Evolutionary conservation across 1,140 invertebrate species (phyloP).

Genomic region (Agraylea sexmaculata): DNA sequence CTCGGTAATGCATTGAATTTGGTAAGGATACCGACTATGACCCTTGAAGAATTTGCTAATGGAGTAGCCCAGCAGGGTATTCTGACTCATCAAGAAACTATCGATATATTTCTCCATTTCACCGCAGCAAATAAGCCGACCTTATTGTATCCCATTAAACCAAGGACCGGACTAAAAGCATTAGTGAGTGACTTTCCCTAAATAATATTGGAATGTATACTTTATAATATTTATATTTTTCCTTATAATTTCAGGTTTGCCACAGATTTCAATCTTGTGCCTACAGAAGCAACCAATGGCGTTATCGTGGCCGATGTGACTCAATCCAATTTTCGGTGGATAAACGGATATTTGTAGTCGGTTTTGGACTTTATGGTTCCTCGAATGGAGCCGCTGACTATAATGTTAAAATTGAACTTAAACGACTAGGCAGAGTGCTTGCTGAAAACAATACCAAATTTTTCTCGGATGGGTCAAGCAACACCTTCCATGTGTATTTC

Average conservation of each 20-base stretch:
- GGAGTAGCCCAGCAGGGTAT: constrained; percentile 80
- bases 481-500: constrained; percentile 88
- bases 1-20: constrained; percentile 70
- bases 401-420: constrained; percentile 81
- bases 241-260: constrained; percentile 54
- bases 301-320: constrained; percentile 82
- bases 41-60: constrained; percentile 82
- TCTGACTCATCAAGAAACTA: constrained; percentile 78
- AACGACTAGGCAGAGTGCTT: constrained; percentile 69
- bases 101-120: constrained; percentile 84
- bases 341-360: constrained; percentile 82
- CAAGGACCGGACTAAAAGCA: constrained; percentile 74
- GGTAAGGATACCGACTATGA: constrained; percentile 83
- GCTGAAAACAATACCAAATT: constrained; percentile 86
- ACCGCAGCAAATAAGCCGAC: constrained; percentile 72
- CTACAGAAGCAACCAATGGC: constrained; percentile 92
- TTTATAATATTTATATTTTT: not conserved
- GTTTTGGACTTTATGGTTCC: constrained; percentile 85
- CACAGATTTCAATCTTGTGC: constrained; percentile 93
- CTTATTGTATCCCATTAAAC: constrained; percentile 68
- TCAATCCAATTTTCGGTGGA: constrained; percentile 90
- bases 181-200: constrained; percentile 45
- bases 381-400: constrained; percentile 86
- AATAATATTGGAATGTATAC: not conserved
- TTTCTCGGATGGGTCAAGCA: constrained; percentile 86